Percentiles rank a stretch among this genome's conserved stretches.
These are phyloP conservation scores for Nansenia antarctica DNA, from an alignment of 2,113 vertebrate species.

Conservation along the genomic window DNA sequence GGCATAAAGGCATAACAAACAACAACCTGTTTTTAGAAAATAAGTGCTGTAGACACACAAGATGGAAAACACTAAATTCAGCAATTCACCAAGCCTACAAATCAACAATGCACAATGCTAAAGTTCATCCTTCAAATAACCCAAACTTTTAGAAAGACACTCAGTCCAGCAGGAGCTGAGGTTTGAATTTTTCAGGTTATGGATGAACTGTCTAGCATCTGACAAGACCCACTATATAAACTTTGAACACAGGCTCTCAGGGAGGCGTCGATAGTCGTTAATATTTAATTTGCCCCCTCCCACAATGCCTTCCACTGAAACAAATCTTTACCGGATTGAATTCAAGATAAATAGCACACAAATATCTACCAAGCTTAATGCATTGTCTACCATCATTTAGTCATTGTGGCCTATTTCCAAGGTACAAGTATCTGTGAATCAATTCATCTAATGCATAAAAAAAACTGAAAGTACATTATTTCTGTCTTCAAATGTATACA, in stretches of 20 bases:
- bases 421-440: neutral
- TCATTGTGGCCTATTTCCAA: constrained; percentile 34
- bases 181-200: constrained; percentile 62
- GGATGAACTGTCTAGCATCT: constrained; percentile 62
- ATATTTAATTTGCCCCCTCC: constrained; percentile 76
- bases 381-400: constrained; percentile 31
- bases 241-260: constrained; percentile 65
- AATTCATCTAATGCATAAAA: neutral
- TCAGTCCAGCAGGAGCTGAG: constrained; percentile 5
- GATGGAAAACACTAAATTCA: neutral
- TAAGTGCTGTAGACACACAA: neutral
- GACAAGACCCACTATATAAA: constrained; percentile 66
- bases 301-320: constrained; percentile 69
- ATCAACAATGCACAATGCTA: constrained; percentile 15
- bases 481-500: constrained; percentile 8
- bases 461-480: neutral
- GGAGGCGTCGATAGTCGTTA: constrained; percentile 68
- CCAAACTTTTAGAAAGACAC: neutral
- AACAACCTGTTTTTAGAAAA: constrained; percentile 1
- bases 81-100: neutral
- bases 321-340: constrained; percentile 68
- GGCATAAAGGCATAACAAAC: neutral
- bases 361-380: constrained; percentile 56
- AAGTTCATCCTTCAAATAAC: neutral
- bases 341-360: constrained; percentile 65